Evolutionary conservation across 2,888 invertebrate genomes (phyloP).

Genomic region (Ephialtes manifestator): DNA sequence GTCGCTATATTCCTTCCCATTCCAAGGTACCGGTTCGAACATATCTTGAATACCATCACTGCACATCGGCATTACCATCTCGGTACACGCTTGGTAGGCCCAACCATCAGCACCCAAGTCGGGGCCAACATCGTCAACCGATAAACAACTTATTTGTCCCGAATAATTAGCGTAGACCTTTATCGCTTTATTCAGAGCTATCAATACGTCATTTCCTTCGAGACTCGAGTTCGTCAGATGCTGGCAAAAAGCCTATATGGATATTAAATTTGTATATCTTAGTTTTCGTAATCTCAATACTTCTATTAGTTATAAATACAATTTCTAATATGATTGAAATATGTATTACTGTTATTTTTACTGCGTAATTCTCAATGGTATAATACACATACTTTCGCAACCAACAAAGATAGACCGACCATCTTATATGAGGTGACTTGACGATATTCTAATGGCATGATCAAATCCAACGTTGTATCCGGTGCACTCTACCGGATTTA

Average conservation of each 20-base stretch:
- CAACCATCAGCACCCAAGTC: constrained; percentile 91
- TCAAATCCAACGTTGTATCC: too few species aligned
- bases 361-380: too few species aligned
- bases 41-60: constrained; percentile 92
- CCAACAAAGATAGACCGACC: too few species aligned
- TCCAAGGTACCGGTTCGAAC: constrained; percentile 93
- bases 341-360: too few species aligned
- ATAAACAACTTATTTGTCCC: constrained; percentile 90
- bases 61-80: constrained; percentile 99
- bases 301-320: too few species aligned
- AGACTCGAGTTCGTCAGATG: constrained; percentile 81
- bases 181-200: constrained; percentile 90
- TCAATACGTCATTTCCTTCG: constrained; percentile 76
- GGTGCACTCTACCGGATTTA: too few species aligned
- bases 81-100: constrained; percentile 96
- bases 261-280: neutral
- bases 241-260: constrained; percentile 87
- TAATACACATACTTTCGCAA: too few species aligned
- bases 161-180: constrained; percentile 94
- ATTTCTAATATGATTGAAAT: too few species aligned
- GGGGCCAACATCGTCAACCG: constrained; percentile 88
- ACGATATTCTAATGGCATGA: too few species aligned
- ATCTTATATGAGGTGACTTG: too few species aligned
- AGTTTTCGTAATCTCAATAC: neutral
- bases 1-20: constrained; percentile 89